Evolutionary conservation across 2,888 invertebrate species (phyloP), one percentile per base, ranked within the genome.

Genomic region (Andrena dorsata): DNA sequence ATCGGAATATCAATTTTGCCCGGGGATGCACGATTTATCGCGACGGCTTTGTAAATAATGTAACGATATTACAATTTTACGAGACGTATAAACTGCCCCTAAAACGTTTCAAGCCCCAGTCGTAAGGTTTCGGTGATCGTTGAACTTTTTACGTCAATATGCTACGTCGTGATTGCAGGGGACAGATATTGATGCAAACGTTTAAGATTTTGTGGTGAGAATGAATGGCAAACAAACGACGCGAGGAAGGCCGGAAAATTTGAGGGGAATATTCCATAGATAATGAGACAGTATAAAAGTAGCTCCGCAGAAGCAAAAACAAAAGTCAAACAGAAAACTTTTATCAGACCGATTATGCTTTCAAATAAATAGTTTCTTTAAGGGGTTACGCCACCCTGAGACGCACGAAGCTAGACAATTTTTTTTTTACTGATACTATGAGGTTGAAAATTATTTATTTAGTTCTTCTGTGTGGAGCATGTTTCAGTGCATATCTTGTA

Each of bases 11-110:
- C 47, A 56, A 53, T 53, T 23, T 23, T 20, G 6, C n/a, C 8
- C 20, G 2, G 8, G 3, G 10, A n/a, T n/a, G n/a, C 32, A 4
- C 4, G 20, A 47, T 47, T 65, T 3, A 47, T 49, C 2, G 10
- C 0, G 13, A 4, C 8, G 3, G 26, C 7, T 5, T 13, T 51
- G 30, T 20, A 26, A 68, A 66, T 65, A 56, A 35, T 51, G 53
- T 58, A 35, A 70, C 64, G 69, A 23, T 61, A 61, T 71, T 35
- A 66, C 23, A 76, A 64, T 75, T 79, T 79, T 71, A 70, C 20
- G 70, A 70, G 41, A 60, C 4, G 20, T 35, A 28, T 65, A 51
- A 41, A 64, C 51, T 26, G 23, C 4, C 32, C 49, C 41, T 73
- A 32, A 69, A 71, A 26, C 4, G 32, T 32, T 32, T 26, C 2